A percentile compares a stretch with the other conserved stretches of the same genome.
phyloP scores from a whole-genome alignment of 2,888 invertebrate genomes.

The Plebejus melissa region DNA sequence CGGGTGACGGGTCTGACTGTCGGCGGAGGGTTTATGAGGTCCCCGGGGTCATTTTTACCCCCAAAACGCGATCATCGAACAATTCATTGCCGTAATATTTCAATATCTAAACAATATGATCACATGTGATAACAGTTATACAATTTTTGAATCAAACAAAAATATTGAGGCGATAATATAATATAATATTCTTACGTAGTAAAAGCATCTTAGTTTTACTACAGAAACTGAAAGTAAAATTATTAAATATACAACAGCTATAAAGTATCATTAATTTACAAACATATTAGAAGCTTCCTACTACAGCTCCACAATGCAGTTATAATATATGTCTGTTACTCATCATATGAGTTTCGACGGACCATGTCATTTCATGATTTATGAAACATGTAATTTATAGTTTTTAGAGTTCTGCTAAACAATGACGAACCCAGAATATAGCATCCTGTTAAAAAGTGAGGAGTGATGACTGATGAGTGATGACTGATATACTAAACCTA shows the following conservation, averaged over 20 bases:
- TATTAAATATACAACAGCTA: too few relatives aligned
- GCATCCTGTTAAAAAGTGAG: too few relatives aligned
- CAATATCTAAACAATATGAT: neutral
- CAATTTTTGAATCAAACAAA: too few relatives aligned
- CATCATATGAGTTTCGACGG: neutral
- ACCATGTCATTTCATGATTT: slow-evolving; percentile 12
- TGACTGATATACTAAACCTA: neutral
- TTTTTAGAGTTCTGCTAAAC: neutral
- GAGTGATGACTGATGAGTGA: neutral
- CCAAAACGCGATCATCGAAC: neutral
- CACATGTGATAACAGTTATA: neutral
- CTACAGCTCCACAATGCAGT: neutral
- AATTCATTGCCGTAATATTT: neutral
- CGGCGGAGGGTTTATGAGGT: neutral
- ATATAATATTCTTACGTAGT: too few relatives aligned
- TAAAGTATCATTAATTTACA: neutral
- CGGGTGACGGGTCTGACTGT: slow-evolving; percentile 6
- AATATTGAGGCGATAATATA: too few relatives aligned
- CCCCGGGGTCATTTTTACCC: slow-evolving; percentile 13
- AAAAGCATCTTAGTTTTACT: too few relatives aligned
- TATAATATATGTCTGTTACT: neutral
- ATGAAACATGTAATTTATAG: slow-evolving; percentile 6
- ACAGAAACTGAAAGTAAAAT: neutral
- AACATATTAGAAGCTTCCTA: neutral
- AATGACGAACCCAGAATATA: neutral